phyloP scores from a whole-genome alignment of 2,888 invertebrate species.

The Lepetodrilus schrolli region DNA sequence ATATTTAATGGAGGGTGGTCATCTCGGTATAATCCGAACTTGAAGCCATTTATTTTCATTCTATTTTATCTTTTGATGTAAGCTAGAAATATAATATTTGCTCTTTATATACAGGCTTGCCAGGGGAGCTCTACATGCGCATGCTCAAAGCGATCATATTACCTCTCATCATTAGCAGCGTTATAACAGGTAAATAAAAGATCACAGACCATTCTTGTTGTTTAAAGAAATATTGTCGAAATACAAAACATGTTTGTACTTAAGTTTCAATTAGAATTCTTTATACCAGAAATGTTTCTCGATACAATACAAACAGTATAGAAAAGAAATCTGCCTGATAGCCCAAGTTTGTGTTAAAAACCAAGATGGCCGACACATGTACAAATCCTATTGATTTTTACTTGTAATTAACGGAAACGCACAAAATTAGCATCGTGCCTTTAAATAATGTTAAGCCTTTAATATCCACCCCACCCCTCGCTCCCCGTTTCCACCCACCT shows the following conservation, averaged over 20 bases:
- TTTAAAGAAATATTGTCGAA: neutral
- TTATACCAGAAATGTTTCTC: no score
- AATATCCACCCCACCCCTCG: neutral
- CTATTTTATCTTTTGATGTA: no score
- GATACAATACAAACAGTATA: neutral
- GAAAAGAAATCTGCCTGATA: neutral
- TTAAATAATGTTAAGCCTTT: no score
- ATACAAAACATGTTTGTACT: neutral
- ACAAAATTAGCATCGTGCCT: no score
- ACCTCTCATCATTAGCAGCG: conserved; percentile 52
- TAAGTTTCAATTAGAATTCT: neutral
- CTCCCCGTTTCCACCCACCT: neutral
- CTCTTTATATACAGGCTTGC: conserved; percentile 45
- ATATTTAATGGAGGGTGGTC: no score
- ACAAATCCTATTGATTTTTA: no score
- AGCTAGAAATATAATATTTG: neutral
- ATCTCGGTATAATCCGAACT: no score
- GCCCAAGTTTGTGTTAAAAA: neutral
- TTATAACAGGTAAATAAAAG: conserved; percentile 59
- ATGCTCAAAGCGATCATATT: conserved; percentile 57
- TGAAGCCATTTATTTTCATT: no score
- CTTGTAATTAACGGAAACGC: no score
- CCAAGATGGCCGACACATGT: neutral
- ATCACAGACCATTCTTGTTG: no score
- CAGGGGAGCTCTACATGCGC: conserved; percentile 57